These are phyloP conservation scores for Trialeurodes vaporariorum DNA, from an alignment of 1,140 invertebrate genomes.

Conservation along the genomic window DNA sequence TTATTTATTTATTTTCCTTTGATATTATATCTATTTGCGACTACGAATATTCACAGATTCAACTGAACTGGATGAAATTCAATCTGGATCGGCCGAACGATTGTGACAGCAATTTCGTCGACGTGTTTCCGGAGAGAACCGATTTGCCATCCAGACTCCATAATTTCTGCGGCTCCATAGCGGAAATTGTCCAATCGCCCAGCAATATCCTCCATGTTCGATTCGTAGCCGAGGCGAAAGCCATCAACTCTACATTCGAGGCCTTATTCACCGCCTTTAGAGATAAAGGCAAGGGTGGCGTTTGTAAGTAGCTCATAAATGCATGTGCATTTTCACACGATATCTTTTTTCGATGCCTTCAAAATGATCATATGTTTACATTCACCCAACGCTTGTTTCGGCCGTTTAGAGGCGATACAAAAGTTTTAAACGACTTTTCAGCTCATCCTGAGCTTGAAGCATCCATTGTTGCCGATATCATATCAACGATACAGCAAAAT, in stretches of 20 bases:
- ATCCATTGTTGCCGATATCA: no score
- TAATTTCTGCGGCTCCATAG: conserved; percentile 67
- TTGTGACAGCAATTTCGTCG: conserved; percentile 68
- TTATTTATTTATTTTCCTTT: no score
- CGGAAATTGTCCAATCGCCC: conserved; percentile 49
- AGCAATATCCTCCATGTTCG: conserved; percentile 53
- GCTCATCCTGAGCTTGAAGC: no score
- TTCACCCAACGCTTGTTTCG: no score
- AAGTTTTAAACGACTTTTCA: no score
- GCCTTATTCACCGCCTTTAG: conserved; percentile 61
- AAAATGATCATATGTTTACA: no score
- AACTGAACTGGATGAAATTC: conserved; percentile 54
- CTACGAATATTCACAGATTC: conserved; percentile 49
- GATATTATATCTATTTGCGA: no score
- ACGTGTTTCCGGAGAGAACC: conserved; percentile 56
- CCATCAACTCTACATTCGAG: conserved; percentile 52
- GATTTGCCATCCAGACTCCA: conserved; percentile 46
- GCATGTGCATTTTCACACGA: no score
- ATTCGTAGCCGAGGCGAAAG: conserved; percentile 51
- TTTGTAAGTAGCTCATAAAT: no score
- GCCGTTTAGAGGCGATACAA: no score
- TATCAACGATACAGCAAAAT: no score
- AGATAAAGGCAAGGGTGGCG: conserved; percentile 38
- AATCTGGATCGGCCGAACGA: conserved; percentile 61
- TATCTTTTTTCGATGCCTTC: no score